Evolutionary conservation across 2,113 vertebrate genomes (phyloP).

Genomic region (Sapayoa aenigma): DNA sequence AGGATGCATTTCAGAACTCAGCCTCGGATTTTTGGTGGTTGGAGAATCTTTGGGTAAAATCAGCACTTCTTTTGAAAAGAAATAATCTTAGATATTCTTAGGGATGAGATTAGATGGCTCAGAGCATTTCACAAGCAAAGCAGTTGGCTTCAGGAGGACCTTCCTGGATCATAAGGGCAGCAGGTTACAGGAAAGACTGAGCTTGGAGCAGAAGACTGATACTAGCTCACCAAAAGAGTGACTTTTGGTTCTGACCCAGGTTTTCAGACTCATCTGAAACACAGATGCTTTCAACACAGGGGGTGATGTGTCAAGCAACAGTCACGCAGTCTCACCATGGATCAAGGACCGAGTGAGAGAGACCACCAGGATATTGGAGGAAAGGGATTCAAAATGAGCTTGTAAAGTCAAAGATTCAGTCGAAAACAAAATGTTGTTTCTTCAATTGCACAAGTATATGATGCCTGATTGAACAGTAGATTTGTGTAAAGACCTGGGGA

Average conservation of each 20-base stretch:
- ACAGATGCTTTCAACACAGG: neutral
- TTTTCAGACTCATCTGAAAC: neutral
- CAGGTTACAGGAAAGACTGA: neutral
- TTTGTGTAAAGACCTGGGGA: neutral
- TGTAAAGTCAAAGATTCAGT: neutral
- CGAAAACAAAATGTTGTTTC: neutral
- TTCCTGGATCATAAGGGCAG: neutral
- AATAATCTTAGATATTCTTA: neutral
- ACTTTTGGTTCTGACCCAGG: neutral
- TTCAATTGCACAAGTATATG: neutral
- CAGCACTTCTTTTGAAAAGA: neutral
- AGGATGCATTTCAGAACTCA: constrained; percentile 38
- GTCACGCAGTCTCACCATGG: neutral
- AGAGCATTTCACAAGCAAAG: neutral
- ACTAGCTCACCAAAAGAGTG: neutral
- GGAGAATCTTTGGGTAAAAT: neutral
- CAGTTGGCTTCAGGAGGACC: neutral
- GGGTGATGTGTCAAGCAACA: neutral
- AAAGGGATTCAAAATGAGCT: neutral
- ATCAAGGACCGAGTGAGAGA: neutral
- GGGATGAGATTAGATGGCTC: neutral
- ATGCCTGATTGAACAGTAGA: neutral
- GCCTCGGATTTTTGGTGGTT: neutral
- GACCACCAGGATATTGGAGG: neutral
- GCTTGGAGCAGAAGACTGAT: neutral